phyloP scores from a whole-genome alignment of 2,797 vertebrate genomes.

The Sarcoramphus papa region DNA sequence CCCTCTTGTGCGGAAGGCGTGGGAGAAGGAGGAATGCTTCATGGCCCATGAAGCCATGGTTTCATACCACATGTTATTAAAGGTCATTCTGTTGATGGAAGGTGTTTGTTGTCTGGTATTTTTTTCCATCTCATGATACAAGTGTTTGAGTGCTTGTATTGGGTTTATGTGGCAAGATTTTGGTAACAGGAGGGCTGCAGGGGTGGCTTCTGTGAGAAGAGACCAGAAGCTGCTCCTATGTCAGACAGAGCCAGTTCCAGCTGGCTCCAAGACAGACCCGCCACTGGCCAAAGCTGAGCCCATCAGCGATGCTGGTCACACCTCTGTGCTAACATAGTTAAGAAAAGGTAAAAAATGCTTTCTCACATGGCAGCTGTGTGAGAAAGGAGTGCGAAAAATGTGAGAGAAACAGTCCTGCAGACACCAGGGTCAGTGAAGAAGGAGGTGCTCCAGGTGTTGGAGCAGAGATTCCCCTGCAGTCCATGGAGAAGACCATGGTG shows the following conservation, averaged over 20 bases:
- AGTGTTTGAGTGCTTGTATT: not conserved
- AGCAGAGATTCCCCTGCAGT: not conserved
- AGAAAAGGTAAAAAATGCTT: not conserved
- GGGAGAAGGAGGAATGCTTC: not conserved
- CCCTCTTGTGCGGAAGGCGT: not conserved
- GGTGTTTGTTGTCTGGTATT: not conserved
- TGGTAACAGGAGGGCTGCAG: not conserved
- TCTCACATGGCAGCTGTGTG: not conserved
- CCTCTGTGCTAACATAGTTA: not conserved
- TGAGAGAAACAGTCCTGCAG: not conserved
- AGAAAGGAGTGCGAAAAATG: not conserved
- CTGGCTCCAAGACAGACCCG: fast-evolving
- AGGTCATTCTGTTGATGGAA: not conserved
- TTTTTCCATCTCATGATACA: not conserved
- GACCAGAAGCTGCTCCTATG: not conserved
- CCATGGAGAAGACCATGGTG: not conserved
- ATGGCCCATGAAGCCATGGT: not conserved
- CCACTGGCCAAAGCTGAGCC: not conserved
- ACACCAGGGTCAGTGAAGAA: not conserved
- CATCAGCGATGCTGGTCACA: fast-evolving
- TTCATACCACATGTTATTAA: not conserved
- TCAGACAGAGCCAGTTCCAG: not conserved
- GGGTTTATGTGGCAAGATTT: not conserved
- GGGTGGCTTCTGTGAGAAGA: not conserved
- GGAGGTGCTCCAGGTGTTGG: not conserved